Evolutionary conservation across 2,888 invertebrate species (phyloP).

Genomic region (Oxyteleia sp.): DNA sequence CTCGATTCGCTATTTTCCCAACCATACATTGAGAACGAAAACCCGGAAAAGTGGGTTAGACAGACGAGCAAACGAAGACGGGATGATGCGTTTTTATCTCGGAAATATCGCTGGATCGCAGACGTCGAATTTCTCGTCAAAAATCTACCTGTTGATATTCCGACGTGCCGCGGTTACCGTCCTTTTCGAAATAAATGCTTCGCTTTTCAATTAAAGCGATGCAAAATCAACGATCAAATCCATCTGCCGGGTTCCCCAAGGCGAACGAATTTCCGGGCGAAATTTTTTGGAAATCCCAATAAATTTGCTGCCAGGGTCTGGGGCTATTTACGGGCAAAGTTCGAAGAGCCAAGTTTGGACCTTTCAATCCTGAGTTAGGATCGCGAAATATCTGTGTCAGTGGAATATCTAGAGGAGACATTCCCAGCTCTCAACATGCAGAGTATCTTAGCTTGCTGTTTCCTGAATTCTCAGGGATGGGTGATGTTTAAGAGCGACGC

Average conservation of each 20-base stretch:
- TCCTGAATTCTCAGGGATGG: slow-evolving; percentile 77
- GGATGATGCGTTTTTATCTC: slow-evolving; percentile 33
- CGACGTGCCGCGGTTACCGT: not conserved
- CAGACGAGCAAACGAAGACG: slow-evolving; percentile 28
- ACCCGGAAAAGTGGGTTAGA: slow-evolving; percentile 20
- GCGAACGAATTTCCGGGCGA: slow-evolving; percentile 1
- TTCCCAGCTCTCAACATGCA: slow-evolving; percentile 54
- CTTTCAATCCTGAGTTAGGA: slow-evolving; percentile 37
- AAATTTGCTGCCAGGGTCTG: slow-evolving; percentile 13
- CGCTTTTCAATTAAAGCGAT: not conserved
- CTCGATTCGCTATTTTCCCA: slow-evolving; percentile 54
- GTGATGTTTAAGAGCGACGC: slow-evolving; percentile 77
- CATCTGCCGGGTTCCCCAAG: not conserved
- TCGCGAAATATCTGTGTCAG: slow-evolving; percentile 39
- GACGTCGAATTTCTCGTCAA: slow-evolving; percentile 24
- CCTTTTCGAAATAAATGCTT: not conserved
- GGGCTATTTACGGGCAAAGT: slow-evolving; percentile 55
- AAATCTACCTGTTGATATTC: slow-evolving; percentile 54
- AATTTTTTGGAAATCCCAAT: slow-evolving; percentile 41
- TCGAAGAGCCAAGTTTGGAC: slow-evolving; percentile 35
- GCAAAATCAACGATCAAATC: not conserved
- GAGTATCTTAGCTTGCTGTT: slow-evolving; percentile 61
- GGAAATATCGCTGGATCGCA: slow-evolving; percentile 24
- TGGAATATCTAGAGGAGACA: slow-evolving; percentile 41
- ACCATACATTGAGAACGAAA: slow-evolving; percentile 17